Evolutionary conservation across 92 coral and sea anemone species (phyloP), one percentile per base, ranked within the genome.

Genomic region (Phenganax marumi): DNA sequence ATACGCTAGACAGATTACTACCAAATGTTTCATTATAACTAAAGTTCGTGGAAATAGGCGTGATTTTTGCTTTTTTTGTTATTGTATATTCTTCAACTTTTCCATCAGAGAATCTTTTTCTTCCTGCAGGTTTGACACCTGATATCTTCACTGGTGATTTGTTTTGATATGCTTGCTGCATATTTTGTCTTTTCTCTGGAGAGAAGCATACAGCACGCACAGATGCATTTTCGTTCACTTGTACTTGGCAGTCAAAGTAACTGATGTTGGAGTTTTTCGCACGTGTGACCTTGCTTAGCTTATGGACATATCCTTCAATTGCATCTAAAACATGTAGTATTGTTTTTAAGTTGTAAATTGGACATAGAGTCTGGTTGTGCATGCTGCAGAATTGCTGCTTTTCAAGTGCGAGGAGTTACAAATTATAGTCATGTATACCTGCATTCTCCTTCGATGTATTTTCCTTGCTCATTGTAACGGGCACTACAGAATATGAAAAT

Each of bases 201-300:
- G 80, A 82, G 58, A 26, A 82, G 79, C 86, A 56, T 75, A 82
- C 86, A 52, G 86, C 80, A 55, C 86, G 69, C 50, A 70, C 80
- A 51, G 62, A 23, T 49, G 86, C 43, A 43, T 70, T 64, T 52
- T 82, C 70, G 55, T 82, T 79, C 52, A 79, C 55, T 76, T 82
- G 86, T 24, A 82, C 71, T 18, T 63, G 85, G 68, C 85, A 81
- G 68, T 62, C 66, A 46, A 81, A 81, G 39, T 48, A 70, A 22
- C 75, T 58, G 22, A 68, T 48, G 58, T 55, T 85, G 77, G 88
- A 82, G 68, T 71, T 82, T 33, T 71, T 53, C 71, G 70, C 47
- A 53, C 69, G 39, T 65, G 74, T 82, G 53, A 82, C 78, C 70
- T 82, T 54, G 85, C 85, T 82, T 64, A 82, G 54, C 60, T 52